Base-by-base conservation (phyloP, 2,113 vertebrate genomes). In the Hypanus sabinus region DNA sequence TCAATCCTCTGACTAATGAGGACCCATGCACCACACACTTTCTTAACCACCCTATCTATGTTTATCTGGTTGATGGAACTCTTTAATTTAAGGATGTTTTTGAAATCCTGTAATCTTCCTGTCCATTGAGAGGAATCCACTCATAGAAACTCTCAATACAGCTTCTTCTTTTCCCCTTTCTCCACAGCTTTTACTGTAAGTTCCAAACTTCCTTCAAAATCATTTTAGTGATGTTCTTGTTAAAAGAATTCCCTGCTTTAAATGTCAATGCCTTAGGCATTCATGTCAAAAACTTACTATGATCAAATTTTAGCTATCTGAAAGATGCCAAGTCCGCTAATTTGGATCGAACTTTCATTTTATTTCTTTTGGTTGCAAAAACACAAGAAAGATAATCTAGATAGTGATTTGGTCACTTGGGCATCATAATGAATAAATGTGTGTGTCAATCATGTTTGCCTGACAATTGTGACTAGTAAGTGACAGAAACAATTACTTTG, bases 161-260 rank as follows among this genome's bases (percentile, higher is more conserved):
- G n/a, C 10, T 36, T 85, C 36, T 27, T 46, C 57, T 85, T 90
- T 46, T 46, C 46, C 38, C n/a, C 30, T 90, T 68, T 90, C 85
- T 90, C 83, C 60, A 24, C 10, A 88, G 30, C 80, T 83, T 55
- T 46, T 55, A 83, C 18, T 22, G 0, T 83, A 38, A 55, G 38
- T 55, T 83, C 20, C 80, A 55, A 83, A 55, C 46, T 55, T 83
- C 38, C 80, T 83, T 83, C 38, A 83, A 55, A 55, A 55, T 18
- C 80, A 83, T 83, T 83, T 55, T 55, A 83, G 80, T 83, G 80
- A 83, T 83, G 46, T 55, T 55, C 16, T 83, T 83, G 22, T 83
- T 55, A 24, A 22, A 83, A 46, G 18, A 55, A 9, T 83, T 55
- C 80, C 80, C 80, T 46, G 80, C 24, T 24, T 83, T 55, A 55